Evolutionary conservation across 2,888 invertebrate genomes (phyloP), one percentile per base, ranked within the genome.

Genomic region (Melipona bicolor): DNA sequence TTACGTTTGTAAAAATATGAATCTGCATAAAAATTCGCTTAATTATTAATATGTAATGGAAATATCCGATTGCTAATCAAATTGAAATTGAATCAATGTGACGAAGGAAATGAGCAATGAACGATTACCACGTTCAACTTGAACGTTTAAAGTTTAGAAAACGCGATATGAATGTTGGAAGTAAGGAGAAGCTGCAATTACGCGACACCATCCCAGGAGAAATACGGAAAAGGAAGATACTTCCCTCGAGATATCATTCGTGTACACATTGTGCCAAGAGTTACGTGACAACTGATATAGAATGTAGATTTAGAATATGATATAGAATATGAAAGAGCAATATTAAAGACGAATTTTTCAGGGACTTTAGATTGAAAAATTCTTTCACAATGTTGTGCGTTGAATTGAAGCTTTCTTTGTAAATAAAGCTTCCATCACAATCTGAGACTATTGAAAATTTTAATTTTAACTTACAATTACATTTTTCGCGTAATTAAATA

Each of bases 171-270:
- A 61, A 61, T 17, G 17, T 15, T 17, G 6, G 17, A 24, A 32
- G 32, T 15, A 5, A 59, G 59, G 24, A 17, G 24, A n/a, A 50
- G 64, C 65, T 64, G 27, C 70, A 74, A 79, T 74, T 74, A 82
- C 74, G 59, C 21, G 24, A 50, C 27, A 36, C 62, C 43, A 73
- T 19, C 62, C 15, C 69, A 11, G 54, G 75, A 62, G 80, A 77
- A 75, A 77, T 59, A 71, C 61, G 74, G 65, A 81, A 70, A 80
- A 62, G 62, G 72, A 70, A 82, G 80, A 61, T 27, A 69, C 65
- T 32, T 62, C 81, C 76, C 70, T 62, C 59, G 79, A 67, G 83
- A 87, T 81, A 81, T 85, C 72, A 83, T 85, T 77, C 83, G 85
- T 62, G 80, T 85, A 24, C 69, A 73, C 71, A 65, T 85, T 74